Evolutionary conservation across 2,113 vertebrate species (phyloP).

Genomic region (Geothlypis trichas): DNA sequence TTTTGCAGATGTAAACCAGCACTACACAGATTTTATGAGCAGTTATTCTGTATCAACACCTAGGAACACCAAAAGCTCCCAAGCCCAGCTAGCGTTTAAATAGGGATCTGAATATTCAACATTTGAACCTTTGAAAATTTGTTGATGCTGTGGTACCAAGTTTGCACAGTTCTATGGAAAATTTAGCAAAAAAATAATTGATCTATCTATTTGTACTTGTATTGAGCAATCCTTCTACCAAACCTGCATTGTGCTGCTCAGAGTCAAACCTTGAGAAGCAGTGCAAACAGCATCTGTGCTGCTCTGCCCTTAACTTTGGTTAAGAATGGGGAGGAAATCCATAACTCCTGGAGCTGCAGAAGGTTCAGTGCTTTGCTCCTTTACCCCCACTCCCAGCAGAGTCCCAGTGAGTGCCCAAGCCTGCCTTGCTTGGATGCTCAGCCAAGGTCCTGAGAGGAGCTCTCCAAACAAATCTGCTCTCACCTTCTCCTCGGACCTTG

Average conservation of each 20-base stretch:
- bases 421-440: background rate
- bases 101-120: background rate
- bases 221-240: background rate
- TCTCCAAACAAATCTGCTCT: background rate
- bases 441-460: background rate
- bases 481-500: background rate
- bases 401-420: background rate
- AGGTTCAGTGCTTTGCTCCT: background rate
- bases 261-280: background rate
- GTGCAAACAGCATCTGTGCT: background rate
- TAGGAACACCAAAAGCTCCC: background rate
- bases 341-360: background rate
- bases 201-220: background rate
- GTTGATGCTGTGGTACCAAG: background rate
- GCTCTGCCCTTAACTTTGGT: background rate
- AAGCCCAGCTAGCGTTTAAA: background rate
- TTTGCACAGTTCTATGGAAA: background rate
- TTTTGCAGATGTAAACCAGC: background rate
- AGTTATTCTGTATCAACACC: background rate
- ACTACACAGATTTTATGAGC: background rate
- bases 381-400: background rate
- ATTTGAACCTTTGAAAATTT: background rate
- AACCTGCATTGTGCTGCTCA: background rate
- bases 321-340: background rate
- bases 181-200: background rate